A percentile compares a stretch with the other conserved stretches of the same genome.
Evolutionary conservation across 2,113 vertebrate species (phyloP).

Genomic region (Ptilorrhoa leucosticta): DNA sequence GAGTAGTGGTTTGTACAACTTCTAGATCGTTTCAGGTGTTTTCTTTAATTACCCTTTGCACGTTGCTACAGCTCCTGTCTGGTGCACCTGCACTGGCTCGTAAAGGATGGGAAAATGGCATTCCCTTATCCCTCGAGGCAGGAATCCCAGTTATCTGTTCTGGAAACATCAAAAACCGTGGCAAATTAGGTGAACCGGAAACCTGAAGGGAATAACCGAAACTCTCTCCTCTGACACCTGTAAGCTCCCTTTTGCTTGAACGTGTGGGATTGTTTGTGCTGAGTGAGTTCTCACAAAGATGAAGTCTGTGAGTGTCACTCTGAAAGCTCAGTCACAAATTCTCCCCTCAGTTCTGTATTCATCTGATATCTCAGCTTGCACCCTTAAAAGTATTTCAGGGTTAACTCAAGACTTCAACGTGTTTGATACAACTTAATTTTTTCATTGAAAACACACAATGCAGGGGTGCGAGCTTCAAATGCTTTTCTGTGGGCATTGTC

Average conservation of each 20-base stretch:
- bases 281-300: neutral
- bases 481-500: neutral
- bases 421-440: neutral
- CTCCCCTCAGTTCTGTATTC: neutral
- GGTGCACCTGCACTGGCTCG: slow-evolving; percentile 58
- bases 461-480: neutral
- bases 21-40: slow-evolving; percentile 18
- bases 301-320: neutral
- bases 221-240: neutral
- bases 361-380: neutral
- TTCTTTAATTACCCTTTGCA: slow-evolving; percentile 51
- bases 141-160: slow-evolving; percentile 45
- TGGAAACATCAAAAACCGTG: slow-evolving; percentile 17
- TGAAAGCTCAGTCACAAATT: neutral
- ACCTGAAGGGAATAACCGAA: slow-evolving; percentile 28
- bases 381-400: neutral
- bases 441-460: neutral
- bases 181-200: slow-evolving; percentile 36
- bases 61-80: slow-evolving; percentile 48
- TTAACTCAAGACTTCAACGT: neutral
- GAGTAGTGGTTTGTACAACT: slow-evolving; percentile 4
- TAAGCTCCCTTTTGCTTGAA: neutral
- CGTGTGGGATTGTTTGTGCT: neutral
- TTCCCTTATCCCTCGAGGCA: slow-evolving; percentile 50
- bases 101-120: slow-evolving; percentile 56